Base-by-base conservation (phyloP, 2,113 vertebrate species). In the Chauna torquata region DNA sequence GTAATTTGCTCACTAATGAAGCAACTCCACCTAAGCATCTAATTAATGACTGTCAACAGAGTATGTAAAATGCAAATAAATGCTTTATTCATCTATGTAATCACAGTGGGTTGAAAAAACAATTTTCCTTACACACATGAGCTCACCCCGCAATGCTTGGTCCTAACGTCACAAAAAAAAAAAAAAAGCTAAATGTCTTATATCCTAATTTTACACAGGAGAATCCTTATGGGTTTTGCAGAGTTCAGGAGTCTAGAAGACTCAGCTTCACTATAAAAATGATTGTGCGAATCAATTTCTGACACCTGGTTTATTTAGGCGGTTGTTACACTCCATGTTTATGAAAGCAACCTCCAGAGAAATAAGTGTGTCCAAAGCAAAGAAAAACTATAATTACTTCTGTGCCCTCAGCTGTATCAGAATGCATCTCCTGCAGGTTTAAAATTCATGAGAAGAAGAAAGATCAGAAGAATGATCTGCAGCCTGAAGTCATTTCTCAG, bases 371-470 rank as follows among this genome's bases (percentile, higher is more conserved):
- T 82, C 95, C 78, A 94, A 96, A 92, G 66, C 77, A 92, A 97
- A 95, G 89, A 87, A 91, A 95, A 88, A 25, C 36, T 79, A 6
- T 91, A 92, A 96, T 95, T 94, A 96, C 84, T 94, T 90, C 78
- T 97, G 88, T 72, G 62, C 86, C 86, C 66, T 85, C 66, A 80
- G 86, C 89, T 92, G 70, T 82, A 94, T 82, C 81, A 94, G 81
- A 96, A 91, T 89, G 77, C 34, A 89, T 85, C 80, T 97, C 92
- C 70, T 92, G 61, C 49, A 94, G 91, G 91, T 94, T 96, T 94
- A 87, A 89, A 95, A 97, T 87, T 92, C 92, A 91, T 92, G 44
- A 93, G 75, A 91, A 93, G 75, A 92, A 69, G 69, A 87, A 92
- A 82, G 77, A 95, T 95, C 95, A 94, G 86, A 93, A 87, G 61